Evolutionary conservation across 1,140 invertebrate genomes (phyloP), one percentile per base, ranked within the genome.

Genomic region (Drosophila insularis): DNA sequence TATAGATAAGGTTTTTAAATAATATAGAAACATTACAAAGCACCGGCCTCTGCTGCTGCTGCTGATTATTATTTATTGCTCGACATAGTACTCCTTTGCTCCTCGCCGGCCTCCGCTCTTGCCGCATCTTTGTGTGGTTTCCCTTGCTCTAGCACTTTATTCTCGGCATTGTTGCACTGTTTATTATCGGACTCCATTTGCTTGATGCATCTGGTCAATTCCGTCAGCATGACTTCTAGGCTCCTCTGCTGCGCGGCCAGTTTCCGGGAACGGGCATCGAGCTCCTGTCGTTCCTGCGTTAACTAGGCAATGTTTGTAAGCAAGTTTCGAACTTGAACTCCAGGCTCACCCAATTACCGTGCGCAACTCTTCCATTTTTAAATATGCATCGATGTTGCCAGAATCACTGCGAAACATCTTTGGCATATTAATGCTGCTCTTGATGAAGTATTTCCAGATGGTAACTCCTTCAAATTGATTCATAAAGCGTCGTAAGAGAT

Each of bases 121-220:
- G 19, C 17, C 7, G 7, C 43, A 50, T 21, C 43, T 50, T 50
- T 50, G 7, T 8, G 6, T 1, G 21, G 14, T 23, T 35, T 8
- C 23, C 55, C 14, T 14, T 39, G 4, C 13, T 37, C 14, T 11
- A 1, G n/a, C 14, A 19, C n/a, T 13, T 39, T 27, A 8, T 17
- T 32, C 1, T n/a, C 10, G 10, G 8, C 60, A 19, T 17, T 74
- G 11, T n/a, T 31, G 8, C 4, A 66, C 17, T 50, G 43, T 2
- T 70, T 53, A 4, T 59, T 14, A 31, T 87, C 82, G 8, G 68
- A 87, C 31, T 86, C 82, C 31, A 87, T 59, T 53, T 76, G 66
- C n/a, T 61, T 65, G 2, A 86, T 86, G 61, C 63, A 69, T 0
- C 82, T 68, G 4, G 81, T 86, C 17, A 86, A 53, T 13, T 86